Conservation (phyloP, 2,113 vertebrate genomes). For the Raja brachyura region DNA sequence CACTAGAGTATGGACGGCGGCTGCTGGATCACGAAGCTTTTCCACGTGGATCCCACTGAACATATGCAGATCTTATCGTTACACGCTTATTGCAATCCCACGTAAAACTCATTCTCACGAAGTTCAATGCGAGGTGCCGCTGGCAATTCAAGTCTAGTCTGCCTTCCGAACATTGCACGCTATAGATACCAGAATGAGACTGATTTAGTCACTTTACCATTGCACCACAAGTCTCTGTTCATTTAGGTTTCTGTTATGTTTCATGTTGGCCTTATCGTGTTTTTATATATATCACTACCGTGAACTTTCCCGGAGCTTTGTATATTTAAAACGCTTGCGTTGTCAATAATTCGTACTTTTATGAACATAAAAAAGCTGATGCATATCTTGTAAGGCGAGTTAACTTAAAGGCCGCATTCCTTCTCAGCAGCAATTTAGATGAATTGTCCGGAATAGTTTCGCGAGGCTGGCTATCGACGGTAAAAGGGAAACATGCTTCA, state of each 20-base stretch:
- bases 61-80: not conserved
- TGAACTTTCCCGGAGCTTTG: not conserved
- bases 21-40: not conserved
- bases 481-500: slow-evolving; percentile 5
- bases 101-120: not conserved
- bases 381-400: not conserved
- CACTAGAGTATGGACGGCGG: not conserved
- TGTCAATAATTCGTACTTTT: not conserved
- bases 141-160: not conserved
- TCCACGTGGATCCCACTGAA: not conserved
- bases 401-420: not conserved
- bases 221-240: not conserved
- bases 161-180: not conserved
- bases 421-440: not conserved
- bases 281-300: not conserved
- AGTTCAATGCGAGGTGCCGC: slow-evolving; percentile 12
- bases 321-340: not conserved
- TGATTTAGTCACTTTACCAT: not conserved
- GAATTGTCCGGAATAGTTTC: not conserved
- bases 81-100: not conserved
- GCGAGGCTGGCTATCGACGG: not conserved
- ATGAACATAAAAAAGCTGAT: not conserved
- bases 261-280: not conserved
- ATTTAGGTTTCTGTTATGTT: not conserved
- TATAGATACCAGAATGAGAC: not conserved